Evolutionary conservation across 2,113 vertebrate genomes (phyloP).

Genomic region (Ornithorhynchus anatinus): DNA sequence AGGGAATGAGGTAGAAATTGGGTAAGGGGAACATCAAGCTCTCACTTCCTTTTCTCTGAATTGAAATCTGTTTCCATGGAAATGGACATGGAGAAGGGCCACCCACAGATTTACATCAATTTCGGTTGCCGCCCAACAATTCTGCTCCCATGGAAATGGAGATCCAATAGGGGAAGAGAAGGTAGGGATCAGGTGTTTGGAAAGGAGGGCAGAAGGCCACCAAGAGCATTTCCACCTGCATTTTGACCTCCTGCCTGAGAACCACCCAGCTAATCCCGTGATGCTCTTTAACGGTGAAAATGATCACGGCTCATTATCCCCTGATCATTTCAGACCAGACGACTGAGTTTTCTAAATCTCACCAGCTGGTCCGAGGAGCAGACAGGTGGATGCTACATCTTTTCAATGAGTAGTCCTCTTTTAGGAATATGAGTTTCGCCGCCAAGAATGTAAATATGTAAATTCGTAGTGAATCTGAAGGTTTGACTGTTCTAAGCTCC

Average conservation of each 20-base stretch:
- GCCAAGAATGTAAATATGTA: neutral
- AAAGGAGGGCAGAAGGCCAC: too few species aligned
- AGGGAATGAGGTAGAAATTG: too few species aligned
- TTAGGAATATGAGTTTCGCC: rapidly evolving
- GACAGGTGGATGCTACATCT: neutral
- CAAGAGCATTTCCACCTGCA: too few species aligned
- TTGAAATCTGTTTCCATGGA: neutral
- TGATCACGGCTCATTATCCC: too few species aligned
- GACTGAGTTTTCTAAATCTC: neutral
- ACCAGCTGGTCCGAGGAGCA: neutral
- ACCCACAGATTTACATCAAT: neutral
- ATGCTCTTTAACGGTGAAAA: too few species aligned
- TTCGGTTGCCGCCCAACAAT: neutral
- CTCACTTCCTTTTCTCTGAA: neutral
- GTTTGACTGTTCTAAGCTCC: too few species aligned
- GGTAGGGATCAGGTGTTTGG: too few species aligned
- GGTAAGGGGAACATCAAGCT: too few species aligned
- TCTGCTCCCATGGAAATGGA: neutral
- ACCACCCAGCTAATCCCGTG: too few species aligned
- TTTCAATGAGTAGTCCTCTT: neutral
- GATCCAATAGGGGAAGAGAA: neutral
- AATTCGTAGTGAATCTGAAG: rapidly evolving
- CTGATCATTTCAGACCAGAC: neutral
- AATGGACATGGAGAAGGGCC: neutral
- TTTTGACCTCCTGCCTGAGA: too few species aligned